Evolutionary conservation across 2,797 vertebrate genomes (phyloP), one percentile per base, ranked within the genome.

Genomic region (Falco rusticolus): DNA sequence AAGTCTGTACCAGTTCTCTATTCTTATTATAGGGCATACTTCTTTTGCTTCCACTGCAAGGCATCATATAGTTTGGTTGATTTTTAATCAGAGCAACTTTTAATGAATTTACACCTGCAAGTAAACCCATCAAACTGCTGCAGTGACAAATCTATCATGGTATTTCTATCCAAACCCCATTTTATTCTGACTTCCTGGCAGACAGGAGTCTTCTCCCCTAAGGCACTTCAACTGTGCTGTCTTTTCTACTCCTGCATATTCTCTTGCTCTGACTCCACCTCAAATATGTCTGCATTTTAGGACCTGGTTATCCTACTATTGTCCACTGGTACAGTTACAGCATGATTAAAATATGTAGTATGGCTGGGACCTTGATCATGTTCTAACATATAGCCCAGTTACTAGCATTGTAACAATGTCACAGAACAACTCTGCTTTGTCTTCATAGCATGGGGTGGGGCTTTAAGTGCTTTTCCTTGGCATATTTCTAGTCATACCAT

Each of bases 311-410:
- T 92, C 29, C 84, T 89, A 13, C 68, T 57, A 84, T 64, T 95
- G 93, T 96, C 94, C 88, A 90, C 64, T 93, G 87, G 25, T 96
- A 71, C 66, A 90, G 68, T 94, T 95, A 96, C 94, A 77, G 70
- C 74, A 93, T 3, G 64, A 96, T 87, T 96, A 87, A 96, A 95
- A 93, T 90, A 94, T 91, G 90, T 75, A 74, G 86, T 63, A 57
- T 83, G 74, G 60, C 94, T 95, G 83, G 74, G 86, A 89, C 95
- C 94, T 95, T 83, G 88, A 71, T 96, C 95, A 14, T 96, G 96
- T 96, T 96, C 70, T 95, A 93, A 95, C 96, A 41, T 14, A 65
- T 5, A 92, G 84, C 87, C 21, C 33, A 24, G 75, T 60, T 94
- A 64, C 48, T 45, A 82, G 63, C 19, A 6, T 43, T 61, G 50